Evolutionary conservation across 2,113 vertebrate genomes (phyloP).

Genomic region (Deroptyus accipitrinus): DNA sequence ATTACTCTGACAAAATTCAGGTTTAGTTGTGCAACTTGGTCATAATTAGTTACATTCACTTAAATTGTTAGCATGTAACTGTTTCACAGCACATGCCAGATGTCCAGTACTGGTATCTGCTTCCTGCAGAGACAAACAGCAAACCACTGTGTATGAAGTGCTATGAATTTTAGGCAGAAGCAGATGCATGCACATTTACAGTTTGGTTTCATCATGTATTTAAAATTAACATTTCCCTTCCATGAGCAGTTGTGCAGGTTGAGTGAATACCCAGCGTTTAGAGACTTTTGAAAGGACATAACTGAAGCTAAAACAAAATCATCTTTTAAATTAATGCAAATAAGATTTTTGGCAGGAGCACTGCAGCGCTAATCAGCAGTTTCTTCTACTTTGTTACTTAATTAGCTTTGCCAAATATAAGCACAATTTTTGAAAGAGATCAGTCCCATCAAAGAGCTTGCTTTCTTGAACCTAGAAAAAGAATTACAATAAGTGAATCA

Average conservation of each 20-base stretch:
- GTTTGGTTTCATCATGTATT: not conserved
- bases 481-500: not conserved
- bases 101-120: not conserved
- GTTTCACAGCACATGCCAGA: not conserved
- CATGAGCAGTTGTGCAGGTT: not conserved
- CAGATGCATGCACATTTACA: not conserved
- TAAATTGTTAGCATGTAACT: not conserved
- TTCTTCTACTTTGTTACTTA: conserved; percentile 41
- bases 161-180: not conserved
- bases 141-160: not conserved
- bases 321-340: conserved; percentile 4
- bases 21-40: not conserved
- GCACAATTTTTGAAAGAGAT: conserved; percentile 37
- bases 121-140: not conserved
- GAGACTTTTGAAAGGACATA: not conserved
- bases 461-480: not conserved
- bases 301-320: not conserved
- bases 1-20: not conserved
- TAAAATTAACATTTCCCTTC: not conserved
- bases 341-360: not conserved
- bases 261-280: not conserved
- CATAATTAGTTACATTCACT: not conserved
- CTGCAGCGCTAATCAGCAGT: not conserved
- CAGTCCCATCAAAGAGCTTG: conserved; percentile 6
- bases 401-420: conserved; percentile 43